Evolutionary conservation across 2,888 invertebrate genomes (phyloP).

Genomic region (Itoplectis maculator): DNA sequence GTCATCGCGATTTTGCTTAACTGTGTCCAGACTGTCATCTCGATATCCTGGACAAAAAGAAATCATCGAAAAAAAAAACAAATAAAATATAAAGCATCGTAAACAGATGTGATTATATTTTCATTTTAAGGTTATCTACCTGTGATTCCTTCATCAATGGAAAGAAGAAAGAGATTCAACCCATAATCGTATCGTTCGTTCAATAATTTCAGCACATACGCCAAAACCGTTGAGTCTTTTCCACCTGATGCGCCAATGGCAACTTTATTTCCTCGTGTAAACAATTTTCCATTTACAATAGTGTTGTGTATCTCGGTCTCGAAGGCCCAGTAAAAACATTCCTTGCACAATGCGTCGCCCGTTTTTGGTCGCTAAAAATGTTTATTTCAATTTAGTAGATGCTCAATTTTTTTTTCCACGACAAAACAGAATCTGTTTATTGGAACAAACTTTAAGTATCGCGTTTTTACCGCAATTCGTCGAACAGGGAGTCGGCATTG

Average conservation of each 20-base stretch:
- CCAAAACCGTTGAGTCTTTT: constrained; percentile 99
- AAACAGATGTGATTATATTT: constrained; percentile 3
- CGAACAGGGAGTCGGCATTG: constrained; percentile 90
- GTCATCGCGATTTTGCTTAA: constrained; percentile 96
- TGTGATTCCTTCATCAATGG: constrained; percentile 99
- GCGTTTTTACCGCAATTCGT: constrained; percentile 91
- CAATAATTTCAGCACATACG: constrained; percentile 95
- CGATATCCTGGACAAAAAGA: constrained; percentile 88
- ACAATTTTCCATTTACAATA: constrained; percentile 92
- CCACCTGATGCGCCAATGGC: constrained; percentile 98
- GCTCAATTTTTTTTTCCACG: background rate
- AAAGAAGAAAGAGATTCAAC: constrained; percentile 94
- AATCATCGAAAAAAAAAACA: background rate
- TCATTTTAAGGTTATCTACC: constrained; percentile 82
- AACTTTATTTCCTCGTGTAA: constrained; percentile 93
- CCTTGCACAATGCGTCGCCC: constrained; percentile 95
- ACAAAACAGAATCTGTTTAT: background rate
- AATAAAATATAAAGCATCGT: background rate
- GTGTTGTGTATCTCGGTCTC: constrained; percentile 98
- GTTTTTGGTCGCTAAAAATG: constrained; percentile 93
- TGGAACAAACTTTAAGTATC: constrained; percentile 88
- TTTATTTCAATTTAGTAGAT: background rate
- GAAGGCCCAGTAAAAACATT: constrained; percentile 97
- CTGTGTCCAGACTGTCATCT: constrained; percentile 98
- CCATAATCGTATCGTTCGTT: constrained; percentile 97